phyloP scores from a whole-genome alignment of 2,113 vertebrate genomes.

The Cottus gobio region DNA sequence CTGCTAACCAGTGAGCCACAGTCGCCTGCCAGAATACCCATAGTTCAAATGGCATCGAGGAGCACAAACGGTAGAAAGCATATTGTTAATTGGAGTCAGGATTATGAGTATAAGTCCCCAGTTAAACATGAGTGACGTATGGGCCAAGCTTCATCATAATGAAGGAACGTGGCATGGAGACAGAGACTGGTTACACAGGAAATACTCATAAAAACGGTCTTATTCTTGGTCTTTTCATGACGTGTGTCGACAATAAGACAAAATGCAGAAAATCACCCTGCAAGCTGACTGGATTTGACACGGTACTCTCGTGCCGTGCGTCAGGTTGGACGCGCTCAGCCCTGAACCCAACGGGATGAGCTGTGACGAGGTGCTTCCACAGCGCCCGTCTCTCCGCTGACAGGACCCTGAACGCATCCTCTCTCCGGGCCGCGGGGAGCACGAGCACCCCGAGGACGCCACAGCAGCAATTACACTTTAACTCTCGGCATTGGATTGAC shows the following conservation, averaged over 20 bases:
- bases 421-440: slow-evolving; percentile 30
- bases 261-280: neutral
- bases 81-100: neutral
- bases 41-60: too few relatives aligned
- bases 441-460: slow-evolving; percentile 48
- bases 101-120: neutral
- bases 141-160: neutral
- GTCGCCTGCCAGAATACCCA: too few relatives aligned
- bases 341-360: slow-evolving; percentile 19
- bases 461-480: slow-evolving; percentile 59
- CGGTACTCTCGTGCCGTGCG: neutral
- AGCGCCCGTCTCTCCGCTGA: slow-evolving; percentile 20
- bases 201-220: neutral
- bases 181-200: neutral
- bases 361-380: slow-evolving; percentile 7
- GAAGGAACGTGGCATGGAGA: neutral
- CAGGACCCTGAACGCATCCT: slow-evolving; percentile 22
- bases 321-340: neutral
- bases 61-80: too few relatives aligned
- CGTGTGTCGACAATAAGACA: neutral
- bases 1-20: too few relatives aligned
- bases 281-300: neutral
- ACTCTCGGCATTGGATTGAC: slow-evolving; percentile 63
- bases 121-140: too few relatives aligned
- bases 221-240: neutral